Conservation (phyloP, 2,888 invertebrate species). For the Hypomecis atomaria region DNA sequence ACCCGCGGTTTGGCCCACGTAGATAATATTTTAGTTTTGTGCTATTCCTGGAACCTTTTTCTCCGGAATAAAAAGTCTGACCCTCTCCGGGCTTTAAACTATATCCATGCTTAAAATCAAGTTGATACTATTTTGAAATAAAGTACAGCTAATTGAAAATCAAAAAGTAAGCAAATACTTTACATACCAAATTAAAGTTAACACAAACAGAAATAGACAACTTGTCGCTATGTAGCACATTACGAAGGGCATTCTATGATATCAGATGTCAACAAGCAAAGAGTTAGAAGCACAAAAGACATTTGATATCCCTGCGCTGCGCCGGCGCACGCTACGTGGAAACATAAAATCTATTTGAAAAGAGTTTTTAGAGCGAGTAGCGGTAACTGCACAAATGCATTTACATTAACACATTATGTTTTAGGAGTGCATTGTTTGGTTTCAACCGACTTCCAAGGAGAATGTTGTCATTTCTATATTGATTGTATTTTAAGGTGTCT, state of each 20-base stretch:
- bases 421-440: slow-evolving; percentile 13
- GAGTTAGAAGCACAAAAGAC: slow-evolving; percentile 49
- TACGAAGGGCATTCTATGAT: slow-evolving; percentile 24
- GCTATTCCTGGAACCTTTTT: no score
- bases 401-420: slow-evolving; percentile 11
- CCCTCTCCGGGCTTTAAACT: no score
- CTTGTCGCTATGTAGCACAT: slow-evolving; percentile 6
- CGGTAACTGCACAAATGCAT: slow-evolving; percentile 44
- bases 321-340: slow-evolving; percentile 41
- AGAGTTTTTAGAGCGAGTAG: slow-evolving; percentile 58
- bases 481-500: no score
- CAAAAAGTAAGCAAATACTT: neutral
- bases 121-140: no score
- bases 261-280: slow-evolving; percentile 36
- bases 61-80: no score
- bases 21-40: no score
- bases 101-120: no score
- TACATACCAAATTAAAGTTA: neutral
- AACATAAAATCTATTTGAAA: slow-evolving; percentile 43
- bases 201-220: slow-evolving; percentile 10
- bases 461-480: no score
- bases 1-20: no score
- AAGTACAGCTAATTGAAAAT: no score
- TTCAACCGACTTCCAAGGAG: neutral
- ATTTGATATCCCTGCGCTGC: slow-evolving; percentile 45